These are phyloP conservation scores for Trachelus tabidus DNA, from an alignment of 2,888 invertebrate genomes.

Conservation along the genomic window DNA sequence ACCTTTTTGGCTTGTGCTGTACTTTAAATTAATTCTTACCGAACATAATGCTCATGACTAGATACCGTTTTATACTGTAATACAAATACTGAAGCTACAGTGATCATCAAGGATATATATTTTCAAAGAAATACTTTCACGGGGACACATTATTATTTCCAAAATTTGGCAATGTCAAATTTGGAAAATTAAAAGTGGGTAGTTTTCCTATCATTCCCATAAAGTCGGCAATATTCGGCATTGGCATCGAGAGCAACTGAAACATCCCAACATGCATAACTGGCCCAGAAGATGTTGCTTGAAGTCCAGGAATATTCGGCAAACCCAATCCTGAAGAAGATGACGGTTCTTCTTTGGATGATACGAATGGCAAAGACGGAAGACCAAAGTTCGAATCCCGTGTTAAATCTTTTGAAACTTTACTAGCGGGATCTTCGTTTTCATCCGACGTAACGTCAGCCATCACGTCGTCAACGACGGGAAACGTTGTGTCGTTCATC, in stretches of 20 bases:
- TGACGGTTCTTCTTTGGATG: neutral
- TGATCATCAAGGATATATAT: neutral
- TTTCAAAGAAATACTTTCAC: neutral
- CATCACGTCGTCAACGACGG: slow-evolving; percentile 30
- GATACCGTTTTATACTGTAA: neutral
- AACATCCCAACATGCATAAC: neutral
- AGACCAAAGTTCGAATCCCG: too few relatives aligned
- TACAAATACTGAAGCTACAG: neutral
- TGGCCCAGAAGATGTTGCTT: neutral
- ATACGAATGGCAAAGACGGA: neutral
- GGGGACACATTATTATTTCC: neutral
- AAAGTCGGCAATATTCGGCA: neutral
- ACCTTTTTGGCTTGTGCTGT: too few relatives aligned
- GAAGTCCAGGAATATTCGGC: neutral
- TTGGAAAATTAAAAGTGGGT: neutral
- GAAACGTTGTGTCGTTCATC: slow-evolving; percentile 19
- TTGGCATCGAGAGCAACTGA: neutral
- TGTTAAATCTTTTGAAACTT: neutral
- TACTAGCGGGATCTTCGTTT: slow-evolving; percentile 11
- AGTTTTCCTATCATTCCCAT: neutral
- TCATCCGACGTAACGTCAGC: slow-evolving; percentile 27
- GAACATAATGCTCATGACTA: neutral
- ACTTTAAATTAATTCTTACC: neutral
- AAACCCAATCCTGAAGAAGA: neutral
- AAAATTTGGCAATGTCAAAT: neutral